Evolutionary conservation across 2,888 invertebrate species (phyloP).

Genomic region (Cephus rjabovi): DNA sequence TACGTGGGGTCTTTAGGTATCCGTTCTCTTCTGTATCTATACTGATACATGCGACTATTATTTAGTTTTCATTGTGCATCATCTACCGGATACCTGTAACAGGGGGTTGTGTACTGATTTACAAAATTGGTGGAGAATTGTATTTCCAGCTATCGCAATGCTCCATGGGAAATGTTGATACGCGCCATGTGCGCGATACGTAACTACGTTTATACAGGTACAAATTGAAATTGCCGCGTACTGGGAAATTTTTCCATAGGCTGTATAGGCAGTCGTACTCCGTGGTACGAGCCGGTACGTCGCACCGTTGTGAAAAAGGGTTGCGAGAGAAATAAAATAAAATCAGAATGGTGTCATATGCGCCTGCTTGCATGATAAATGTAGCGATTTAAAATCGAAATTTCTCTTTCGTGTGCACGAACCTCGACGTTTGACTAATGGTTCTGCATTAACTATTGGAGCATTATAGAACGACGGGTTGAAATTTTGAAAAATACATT

Average conservation of each 20-base stretch:
- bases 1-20: background rate
- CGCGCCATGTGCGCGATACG: background rate
- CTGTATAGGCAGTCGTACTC: background rate
- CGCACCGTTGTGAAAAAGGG: conserved; percentile 6
- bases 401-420: conserved; percentile 65
- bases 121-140: background rate
- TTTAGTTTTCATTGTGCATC: background rate
- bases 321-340: conserved; percentile 61
- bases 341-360: conserved; percentile 66
- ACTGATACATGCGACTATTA: background rate
- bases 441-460: conserved; percentile 65
- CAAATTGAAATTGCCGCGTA: background rate
- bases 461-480: conserved; percentile 62
- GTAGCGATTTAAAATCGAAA: conserved; percentile 67
- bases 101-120: background rate
- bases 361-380: conserved; percentile 67
- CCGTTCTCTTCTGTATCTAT: background rate
- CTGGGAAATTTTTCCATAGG: background rate
- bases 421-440: conserved; percentile 65
- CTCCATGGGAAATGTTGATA: background rate
- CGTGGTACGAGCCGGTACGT: background rate
- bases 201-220: background rate
- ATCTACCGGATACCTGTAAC: background rate
- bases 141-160: background rate
- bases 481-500: conserved; percentile 64